These are phyloP conservation scores for Protodeltote pygarga DNA, from an alignment of 2,888 invertebrate species.

Conservation along the genomic window DNA sequence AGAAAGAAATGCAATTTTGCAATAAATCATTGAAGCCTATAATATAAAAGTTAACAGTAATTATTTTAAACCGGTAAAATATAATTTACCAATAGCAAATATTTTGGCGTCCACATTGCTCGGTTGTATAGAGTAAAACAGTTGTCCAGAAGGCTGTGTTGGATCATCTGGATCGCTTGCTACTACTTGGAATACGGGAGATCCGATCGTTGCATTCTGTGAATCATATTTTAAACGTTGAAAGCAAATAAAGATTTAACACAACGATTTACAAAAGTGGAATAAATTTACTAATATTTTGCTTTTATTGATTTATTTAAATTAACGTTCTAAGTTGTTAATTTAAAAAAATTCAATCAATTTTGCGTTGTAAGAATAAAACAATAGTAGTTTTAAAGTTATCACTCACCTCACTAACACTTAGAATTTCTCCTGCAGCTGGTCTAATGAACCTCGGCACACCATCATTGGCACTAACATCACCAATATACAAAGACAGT, in stretches of 20 bases:
- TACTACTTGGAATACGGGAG: conserved; percentile 91
- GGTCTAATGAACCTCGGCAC: conserved; percentile 92
- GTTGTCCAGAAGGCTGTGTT: conserved; percentile 90
- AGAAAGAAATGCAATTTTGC: conserved; percentile 17
- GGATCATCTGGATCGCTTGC: conserved; percentile 93
- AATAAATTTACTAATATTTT: no score
- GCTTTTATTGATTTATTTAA: no score
- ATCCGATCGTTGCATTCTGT: conserved; percentile 90
- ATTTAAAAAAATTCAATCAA: no score
- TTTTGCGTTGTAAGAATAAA: no score
- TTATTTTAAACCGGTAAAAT: no score
- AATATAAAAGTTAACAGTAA: no score
- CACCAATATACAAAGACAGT: conserved; percentile 90
- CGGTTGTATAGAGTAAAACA: conserved; percentile 90
- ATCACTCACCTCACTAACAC: conserved; percentile 88
- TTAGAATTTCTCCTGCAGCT: conserved; percentile 89
- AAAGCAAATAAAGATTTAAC: no score
- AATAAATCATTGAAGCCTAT: background rate
- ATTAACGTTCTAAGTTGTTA: no score
- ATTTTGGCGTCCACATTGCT: conserved; percentile 88
- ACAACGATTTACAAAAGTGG: no score
- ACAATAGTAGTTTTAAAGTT: no score
- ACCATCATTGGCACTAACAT: conserved; percentile 93
- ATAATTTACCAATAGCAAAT: conserved; percentile 87
- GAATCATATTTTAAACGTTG: conserved; percentile 21